Conservation (phyloP, 2,888 invertebrate species). For the Anorthoa munda region DNA sequence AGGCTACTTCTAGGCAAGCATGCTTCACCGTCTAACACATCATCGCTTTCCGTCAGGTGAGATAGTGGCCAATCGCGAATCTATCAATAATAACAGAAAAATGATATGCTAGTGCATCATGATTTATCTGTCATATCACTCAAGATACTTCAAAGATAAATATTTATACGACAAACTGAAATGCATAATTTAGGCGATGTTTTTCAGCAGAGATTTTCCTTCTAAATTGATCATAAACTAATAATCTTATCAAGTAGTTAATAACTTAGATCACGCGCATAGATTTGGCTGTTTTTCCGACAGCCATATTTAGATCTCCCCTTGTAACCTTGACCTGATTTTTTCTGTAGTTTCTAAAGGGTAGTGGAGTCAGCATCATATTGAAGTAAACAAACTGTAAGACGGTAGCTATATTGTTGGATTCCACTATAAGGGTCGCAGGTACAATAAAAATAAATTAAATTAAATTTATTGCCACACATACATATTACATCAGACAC, state of each 20-base stretch:
- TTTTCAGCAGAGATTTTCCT: conserved; percentile 25
- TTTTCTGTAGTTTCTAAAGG: background rate
- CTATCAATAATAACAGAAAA: too few species aligned
- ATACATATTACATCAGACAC: too few species aligned
- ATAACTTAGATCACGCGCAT: conserved; percentile 17
- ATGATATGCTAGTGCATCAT: background rate
- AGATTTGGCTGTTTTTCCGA: conserved; percentile 24
- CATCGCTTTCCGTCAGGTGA: too few species aligned
- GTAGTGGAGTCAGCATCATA: conserved; percentile 12
- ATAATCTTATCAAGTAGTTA: conserved; percentile 9
- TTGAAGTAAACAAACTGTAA: background rate
- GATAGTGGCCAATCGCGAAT: too few species aligned
- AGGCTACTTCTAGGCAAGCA: too few species aligned
- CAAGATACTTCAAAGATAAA: background rate
- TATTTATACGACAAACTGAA: background rate
- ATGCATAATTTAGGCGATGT: background rate
- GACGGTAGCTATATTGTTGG: background rate
- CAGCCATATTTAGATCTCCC: conserved; percentile 16
- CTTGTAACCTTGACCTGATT: conserved; percentile 24
- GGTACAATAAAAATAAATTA: background rate
- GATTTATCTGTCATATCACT: background rate
- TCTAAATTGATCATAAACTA: background rate
- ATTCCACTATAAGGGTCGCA: background rate
- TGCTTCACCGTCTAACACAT: too few species aligned
- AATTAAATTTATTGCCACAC: too few species aligned